Evolutionary conservation across 2,113 vertebrate species (phyloP), one percentile per base, ranked within the genome.

Genomic region (Xenus cinereus): DNA sequence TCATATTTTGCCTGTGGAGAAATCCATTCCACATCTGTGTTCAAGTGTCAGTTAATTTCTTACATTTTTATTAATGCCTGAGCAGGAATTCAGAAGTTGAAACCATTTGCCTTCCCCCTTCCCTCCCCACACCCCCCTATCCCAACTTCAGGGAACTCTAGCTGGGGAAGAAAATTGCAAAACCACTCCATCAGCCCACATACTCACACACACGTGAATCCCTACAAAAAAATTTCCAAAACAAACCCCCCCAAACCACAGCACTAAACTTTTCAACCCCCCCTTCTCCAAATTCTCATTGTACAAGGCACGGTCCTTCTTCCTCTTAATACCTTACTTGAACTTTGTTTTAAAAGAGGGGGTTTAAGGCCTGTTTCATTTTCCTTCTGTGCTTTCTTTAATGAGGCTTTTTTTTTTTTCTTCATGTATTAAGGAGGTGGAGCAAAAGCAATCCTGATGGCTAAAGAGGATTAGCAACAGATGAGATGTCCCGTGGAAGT

Each of bases 31-130:
- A 73, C 86, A 97, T 94, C 89, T 97, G 95, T 80, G 76, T 78
- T 95, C 80, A 86, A 87, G 73, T 83, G 59, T 91, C 75, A 72
- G 69, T 94, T 96, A 96, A 96, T 97, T 98, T 96, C 79, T 93
- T 95, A 95, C 90, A 95, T 85, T 85, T 95, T 95, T 88, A 87
- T 96, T 94, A 97, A 89, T 77, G 80, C 59, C 67, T 68, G 39
- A 86, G 93, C 84, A 89, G 84, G 71, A 95, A 90, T 79, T 96
- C 84, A 79, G 33, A 64, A 73, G 82, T 89, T 95, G 76, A 94
- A 97, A 87, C 22, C 27, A 81, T 93, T 95, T 82, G 82, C 68
- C 63, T 80, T 32, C 35, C 33, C 35, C 10, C 60, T 10, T 7
- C 19, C 6, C 20, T 14, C 56, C 12, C 10, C 37, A 14, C 33